phyloP scores from a whole-genome alignment of 2,113 vertebrate species.

The Scomber scombrus region DNA sequence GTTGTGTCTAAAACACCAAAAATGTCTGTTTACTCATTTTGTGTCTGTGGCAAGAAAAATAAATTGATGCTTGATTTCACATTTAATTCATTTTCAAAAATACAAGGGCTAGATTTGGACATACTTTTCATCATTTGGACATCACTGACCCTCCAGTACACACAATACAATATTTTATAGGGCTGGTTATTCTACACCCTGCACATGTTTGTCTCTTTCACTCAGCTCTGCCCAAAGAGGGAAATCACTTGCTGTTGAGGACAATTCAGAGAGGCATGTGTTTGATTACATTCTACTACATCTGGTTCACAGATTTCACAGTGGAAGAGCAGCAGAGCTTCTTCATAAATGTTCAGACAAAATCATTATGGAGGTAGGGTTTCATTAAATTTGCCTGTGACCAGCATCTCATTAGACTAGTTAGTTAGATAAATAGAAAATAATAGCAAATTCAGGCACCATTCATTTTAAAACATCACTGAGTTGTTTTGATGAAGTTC shows the following conservation, averaged over 20 bases:
- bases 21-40: neutral
- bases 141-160: neutral
- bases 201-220: slow-evolving; percentile 34
- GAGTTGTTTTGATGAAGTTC: slow-evolving; percentile 21
- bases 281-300: slow-evolving; percentile 37
- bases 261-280: slow-evolving; percentile 40
- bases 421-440: neutral
- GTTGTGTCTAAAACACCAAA: neutral
- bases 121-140: neutral
- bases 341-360: neutral
- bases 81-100: neutral
- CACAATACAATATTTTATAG: neutral
- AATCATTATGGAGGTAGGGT: neutral
- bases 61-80: neutral
- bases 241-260: slow-evolving; percentile 27
- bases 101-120: neutral
- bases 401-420: neutral
- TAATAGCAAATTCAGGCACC: neutral
- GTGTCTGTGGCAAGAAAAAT: neutral
- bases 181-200: neutral
- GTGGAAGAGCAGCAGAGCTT: neutral
- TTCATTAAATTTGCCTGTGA: slow-evolving; percentile 7
- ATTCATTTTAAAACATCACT: neutral
- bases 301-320: slow-evolving; percentile 11
- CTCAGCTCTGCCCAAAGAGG: slow-evolving; percentile 31